phyloP scores from a whole-genome alignment of 1,140 invertebrate species.

The Formica selysi region DNA sequence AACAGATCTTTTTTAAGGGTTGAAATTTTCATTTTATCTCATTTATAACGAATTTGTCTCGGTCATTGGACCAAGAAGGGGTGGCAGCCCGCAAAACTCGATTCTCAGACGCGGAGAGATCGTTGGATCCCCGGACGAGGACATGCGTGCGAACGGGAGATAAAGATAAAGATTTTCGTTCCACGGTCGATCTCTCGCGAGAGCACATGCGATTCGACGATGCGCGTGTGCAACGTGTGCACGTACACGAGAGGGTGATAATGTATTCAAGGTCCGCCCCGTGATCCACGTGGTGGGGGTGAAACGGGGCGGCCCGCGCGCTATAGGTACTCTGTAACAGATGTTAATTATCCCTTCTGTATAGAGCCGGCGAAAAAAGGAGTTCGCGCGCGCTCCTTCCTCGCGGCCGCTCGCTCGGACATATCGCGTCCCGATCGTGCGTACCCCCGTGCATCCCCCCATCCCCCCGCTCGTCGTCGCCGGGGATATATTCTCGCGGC shows the following conservation, averaged over 20 bases:
- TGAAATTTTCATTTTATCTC: too few species aligned
- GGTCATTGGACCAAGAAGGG: background rate
- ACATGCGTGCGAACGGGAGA: background rate
- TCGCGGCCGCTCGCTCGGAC: slow-evolving; percentile 59
- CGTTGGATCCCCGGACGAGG: slow-evolving; percentile 8
- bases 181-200: slow-evolving; percentile 62
- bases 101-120: background rate
- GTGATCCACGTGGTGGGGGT: slow-evolving; percentile 80
- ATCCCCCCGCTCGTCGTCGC: slow-evolving; percentile 31
- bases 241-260: slow-evolving; percentile 82
- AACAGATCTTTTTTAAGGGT: too few species aligned
- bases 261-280: slow-evolving; percentile 86
- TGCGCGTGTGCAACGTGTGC: slow-evolving; percentile 58
- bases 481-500: slow-evolving; percentile 57
- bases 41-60: background rate
- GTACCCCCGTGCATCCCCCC: slow-evolving; percentile 41
- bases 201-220: slow-evolving; percentile 65
- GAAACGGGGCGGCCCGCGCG: slow-evolving; percentile 83
- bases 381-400: slow-evolving; percentile 67
- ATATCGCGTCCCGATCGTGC: slow-evolving; percentile 68
- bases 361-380: slow-evolving; percentile 77
- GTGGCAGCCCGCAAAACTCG: slow-evolving; percentile 13
- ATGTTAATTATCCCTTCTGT: slow-evolving; percentile 86
- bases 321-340: slow-evolving; percentile 84
- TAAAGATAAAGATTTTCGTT: slow-evolving; percentile 65